These are phyloP conservation scores for Saccostrea echinata DNA, from an alignment of 1,140 invertebrate species.

Conservation along the genomic window DNA sequence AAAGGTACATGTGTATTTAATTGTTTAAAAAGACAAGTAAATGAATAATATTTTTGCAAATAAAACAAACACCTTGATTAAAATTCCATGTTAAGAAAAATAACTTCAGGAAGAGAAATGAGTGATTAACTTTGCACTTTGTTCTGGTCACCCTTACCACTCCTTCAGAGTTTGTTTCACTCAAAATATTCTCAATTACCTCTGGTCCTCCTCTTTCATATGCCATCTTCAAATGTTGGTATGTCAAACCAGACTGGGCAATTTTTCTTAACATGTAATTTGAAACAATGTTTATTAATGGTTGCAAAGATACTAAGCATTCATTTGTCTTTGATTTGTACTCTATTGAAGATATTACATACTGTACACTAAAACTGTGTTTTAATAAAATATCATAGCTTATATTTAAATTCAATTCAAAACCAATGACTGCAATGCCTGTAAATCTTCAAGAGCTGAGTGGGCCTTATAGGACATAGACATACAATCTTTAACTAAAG, in stretches of 20 bases:
- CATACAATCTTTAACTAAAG: neutral
- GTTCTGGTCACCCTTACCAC: neutral
- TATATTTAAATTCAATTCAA: neutral
- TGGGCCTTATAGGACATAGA: neutral
- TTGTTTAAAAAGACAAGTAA: too few relatives aligned
- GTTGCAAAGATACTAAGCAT: neutral
- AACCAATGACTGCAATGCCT: neutral
- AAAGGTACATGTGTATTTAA: too few relatives aligned
- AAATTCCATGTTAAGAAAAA: too few relatives aligned
- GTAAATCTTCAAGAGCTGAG: neutral
- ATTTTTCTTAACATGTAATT: neutral
- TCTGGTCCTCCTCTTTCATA: conserved; percentile 15
- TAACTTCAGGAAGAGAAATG: neutral
- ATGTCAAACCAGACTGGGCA: neutral
- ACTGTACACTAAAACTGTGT: neutral
- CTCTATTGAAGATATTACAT: neutral
- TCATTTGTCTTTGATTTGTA: neutral
- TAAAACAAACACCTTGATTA: too few relatives aligned
- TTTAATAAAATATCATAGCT: neutral
- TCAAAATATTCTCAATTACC: neutral
- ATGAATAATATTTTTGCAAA: neutral
- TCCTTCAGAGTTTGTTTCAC: neutral
- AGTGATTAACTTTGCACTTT: neutral
- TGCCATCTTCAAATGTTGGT: neutral
- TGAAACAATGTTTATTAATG: neutral